Evolutionary conservation across 2,888 invertebrate species (phyloP), one percentile per base, ranked within the genome.

Genomic region (Mechanitis mazaeus): DNA sequence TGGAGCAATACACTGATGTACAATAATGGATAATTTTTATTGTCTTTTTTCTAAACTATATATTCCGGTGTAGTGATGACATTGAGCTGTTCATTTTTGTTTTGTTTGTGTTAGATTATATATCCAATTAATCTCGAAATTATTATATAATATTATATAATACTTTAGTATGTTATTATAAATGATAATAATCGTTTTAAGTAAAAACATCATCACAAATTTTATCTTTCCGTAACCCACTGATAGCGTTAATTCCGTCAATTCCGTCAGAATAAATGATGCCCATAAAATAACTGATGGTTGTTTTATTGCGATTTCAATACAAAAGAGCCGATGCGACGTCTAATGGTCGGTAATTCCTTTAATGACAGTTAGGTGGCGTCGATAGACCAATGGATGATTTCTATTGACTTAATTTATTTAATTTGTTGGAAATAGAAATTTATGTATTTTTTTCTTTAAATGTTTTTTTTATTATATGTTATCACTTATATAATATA

Each of bases 221-320:
- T 54, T 54, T 54, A 54, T 12, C 54, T 38, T 46, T 33, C 33
- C 33, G 46, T 45, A 57, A 58, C 66, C 69, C 70, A 72, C 74
- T 73, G 73, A 75, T 73, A 74, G 71, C 73, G 68, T 71, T 75
- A 75, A 78, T 78, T 75, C 72, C 67, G 71, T 75, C 69, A 75
- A 78, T 78, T 75, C 72, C 67, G 71, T 75, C 69, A 73, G 78
- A 78, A 83, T 74, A 76, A 78, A 83, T 75, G 78, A 70, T 69
- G 65, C 71, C 76, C 76, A 78, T 82, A 79, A 83, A 83, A 79
- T 80, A 82, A 78, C 76, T 76, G 80, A 82, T 67, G 79, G 69
- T 74, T 71, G 72, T 83, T 83, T 83, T 82, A 83, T 79, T 78
- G 75, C 76, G 67, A 65, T 71, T 65, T 75, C 77, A 75, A 75